These are phyloP conservation scores for Ophion ellenae DNA, from an alignment of 2,888 invertebrate genomes.

Conservation along the genomic window DNA sequence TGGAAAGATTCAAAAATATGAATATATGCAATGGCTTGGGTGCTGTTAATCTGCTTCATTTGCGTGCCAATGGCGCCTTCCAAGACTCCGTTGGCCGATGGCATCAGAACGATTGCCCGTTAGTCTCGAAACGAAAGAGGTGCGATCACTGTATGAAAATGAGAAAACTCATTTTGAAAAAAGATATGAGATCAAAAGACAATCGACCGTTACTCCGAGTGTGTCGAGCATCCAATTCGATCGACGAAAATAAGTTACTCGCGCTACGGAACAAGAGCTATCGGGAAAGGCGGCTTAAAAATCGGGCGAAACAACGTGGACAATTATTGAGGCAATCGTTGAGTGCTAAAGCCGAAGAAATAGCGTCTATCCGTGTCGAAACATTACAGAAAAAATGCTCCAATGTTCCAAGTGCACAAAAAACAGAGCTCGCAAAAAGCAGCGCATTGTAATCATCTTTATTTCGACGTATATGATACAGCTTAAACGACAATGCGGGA, in stretches of 20 bases:
- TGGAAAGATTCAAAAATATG: conserved; percentile 30
- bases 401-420: no score
- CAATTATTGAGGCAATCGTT: conserved; percentile 13
- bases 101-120: conserved; percentile 45
- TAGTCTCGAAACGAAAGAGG: conserved; percentile 42
- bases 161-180: conserved; percentile 34
- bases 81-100: conserved; percentile 46
- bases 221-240: conserved; percentile 32
- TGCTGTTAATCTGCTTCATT: conserved; percentile 21
- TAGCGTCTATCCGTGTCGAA: conserved; percentile 14
- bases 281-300: not conserved
- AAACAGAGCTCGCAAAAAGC: no score
- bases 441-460: no score
- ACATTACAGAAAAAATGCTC: conserved; percentile 7
- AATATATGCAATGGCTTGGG: conserved; percentile 9
- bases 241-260: conserved; percentile 29
- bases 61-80: conserved; percentile 27
- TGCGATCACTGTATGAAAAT: conserved; percentile 41
- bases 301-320: conserved; percentile 4
- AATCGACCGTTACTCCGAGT: conserved; percentile 12
- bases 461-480: no score
- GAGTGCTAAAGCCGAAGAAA: not conserved
- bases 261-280: conserved; percentile 8
- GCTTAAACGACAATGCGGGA: no score
- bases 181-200: conserved; percentile 39